phyloP scores from a whole-genome alignment of 2,797 vertebrate species.

The Denticeps clupeoides region DNA sequence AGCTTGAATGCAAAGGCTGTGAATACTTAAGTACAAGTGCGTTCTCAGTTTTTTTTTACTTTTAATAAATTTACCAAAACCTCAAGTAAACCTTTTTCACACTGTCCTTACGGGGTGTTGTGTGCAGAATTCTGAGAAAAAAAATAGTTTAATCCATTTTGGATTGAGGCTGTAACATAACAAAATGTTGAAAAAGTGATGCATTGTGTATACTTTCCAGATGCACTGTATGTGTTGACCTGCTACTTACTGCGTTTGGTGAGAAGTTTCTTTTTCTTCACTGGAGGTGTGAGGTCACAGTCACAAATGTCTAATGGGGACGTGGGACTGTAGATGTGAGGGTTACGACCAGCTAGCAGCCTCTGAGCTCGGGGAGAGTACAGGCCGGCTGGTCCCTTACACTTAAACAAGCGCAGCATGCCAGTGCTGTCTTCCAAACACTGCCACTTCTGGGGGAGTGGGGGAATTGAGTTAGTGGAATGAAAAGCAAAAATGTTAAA shows the following conservation, averaged over 20 bases:
- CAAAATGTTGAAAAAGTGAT: too few relatives aligned
- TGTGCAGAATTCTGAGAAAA: too few relatives aligned
- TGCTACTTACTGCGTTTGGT: slow-evolving; percentile 74
- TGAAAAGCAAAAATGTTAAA: not conserved
- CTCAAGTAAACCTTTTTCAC: too few relatives aligned
- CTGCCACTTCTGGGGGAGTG: slow-evolving; percentile 80
- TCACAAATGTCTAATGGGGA: slow-evolving; percentile 54
- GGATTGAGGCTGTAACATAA: too few relatives aligned
- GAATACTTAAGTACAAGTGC: too few relatives aligned
- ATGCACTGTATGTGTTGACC: not conserved
- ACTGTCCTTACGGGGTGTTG: too few relatives aligned
- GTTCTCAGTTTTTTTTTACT: too few relatives aligned
- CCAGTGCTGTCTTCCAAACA: slow-evolving; percentile 84
- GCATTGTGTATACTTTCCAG: too few relatives aligned
- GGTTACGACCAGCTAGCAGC: slow-evolving; percentile 59
- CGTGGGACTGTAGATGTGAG: slow-evolving; percentile 50
- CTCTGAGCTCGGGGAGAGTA: slow-evolving; percentile 53
- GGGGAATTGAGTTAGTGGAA: too few relatives aligned
- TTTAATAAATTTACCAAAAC: too few relatives aligned
- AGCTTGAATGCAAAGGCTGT: too few relatives aligned
- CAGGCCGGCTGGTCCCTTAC: slow-evolving; percentile 69
- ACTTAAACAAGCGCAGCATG: slow-evolving; percentile 85
- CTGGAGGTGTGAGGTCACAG: slow-evolving; percentile 57
- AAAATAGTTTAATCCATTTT: too few relatives aligned
- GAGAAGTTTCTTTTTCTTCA: slow-evolving; percentile 66